Conservation (phyloP, 1,140 invertebrate species). For the Glomeris maerens region DNA sequence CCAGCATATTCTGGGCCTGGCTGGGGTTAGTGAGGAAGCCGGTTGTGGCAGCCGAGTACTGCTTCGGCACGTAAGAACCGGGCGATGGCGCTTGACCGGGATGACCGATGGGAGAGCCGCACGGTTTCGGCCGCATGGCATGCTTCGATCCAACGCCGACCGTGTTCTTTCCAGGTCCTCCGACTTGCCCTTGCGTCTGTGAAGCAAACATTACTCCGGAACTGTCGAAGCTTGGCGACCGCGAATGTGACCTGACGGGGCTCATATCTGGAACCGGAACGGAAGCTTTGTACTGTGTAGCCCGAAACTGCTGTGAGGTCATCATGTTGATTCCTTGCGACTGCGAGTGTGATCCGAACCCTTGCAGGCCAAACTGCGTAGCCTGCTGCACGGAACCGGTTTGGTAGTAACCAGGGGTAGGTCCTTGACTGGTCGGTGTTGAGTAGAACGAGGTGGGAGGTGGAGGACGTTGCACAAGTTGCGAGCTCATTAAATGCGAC, state of each 20-base stretch:
- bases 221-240: constrained; percentile 6
- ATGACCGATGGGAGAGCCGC: not conserved
- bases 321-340: constrained; percentile 15
- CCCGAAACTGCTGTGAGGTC: constrained; percentile 14
- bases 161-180: no score
- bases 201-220: not conserved
- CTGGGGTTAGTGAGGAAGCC: no score
- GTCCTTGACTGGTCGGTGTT: constrained; percentile 11
- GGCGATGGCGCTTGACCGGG: not conserved
- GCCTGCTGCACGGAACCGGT: constrained; percentile 8
- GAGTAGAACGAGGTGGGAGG: constrained; percentile 42
- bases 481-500: constrained; percentile 42
- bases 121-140: not conserved
- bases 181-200: no score
- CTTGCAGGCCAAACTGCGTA: constrained; percentile 10
- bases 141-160: no score
- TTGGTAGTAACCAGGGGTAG: constrained; percentile 17
- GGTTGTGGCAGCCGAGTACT: no score
- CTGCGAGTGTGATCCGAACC: constrained; percentile 17
- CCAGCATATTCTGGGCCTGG: no score
- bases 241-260: constrained; percentile 8
- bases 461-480: constrained; percentile 42
- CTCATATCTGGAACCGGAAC: not conserved
- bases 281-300: no score
- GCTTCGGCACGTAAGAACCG: not conserved